phyloP scores from a whole-genome alignment of 2,113 vertebrate genomes.

The Andinoacara biseriatus region DNA sequence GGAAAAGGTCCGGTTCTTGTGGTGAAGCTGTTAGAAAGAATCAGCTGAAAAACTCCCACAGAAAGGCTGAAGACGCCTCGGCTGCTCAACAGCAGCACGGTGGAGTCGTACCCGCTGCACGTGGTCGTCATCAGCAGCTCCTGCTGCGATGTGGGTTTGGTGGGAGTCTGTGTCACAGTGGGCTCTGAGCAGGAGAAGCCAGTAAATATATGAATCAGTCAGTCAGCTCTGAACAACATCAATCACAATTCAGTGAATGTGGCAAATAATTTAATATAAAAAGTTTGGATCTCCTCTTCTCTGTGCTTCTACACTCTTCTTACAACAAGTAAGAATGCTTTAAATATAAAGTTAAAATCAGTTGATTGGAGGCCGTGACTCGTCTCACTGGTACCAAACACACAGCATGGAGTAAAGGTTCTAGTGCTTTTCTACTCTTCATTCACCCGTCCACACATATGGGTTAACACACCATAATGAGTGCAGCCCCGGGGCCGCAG shows the following conservation, averaged over 20 bases:
- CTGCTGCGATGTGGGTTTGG: background rate
- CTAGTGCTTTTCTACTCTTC: no score
- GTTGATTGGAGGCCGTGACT: background rate
- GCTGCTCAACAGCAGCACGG: background rate
- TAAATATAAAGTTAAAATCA: background rate
- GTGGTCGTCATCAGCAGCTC: no score
- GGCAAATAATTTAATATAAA: background rate
- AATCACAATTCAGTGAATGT: background rate
- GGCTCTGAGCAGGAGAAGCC: background rate
- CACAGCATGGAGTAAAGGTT: no score
- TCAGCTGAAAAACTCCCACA: background rate
- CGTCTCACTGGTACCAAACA: background rate
- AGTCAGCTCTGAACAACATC: background rate
- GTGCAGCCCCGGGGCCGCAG: fast-evolving
- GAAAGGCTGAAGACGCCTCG: background rate
- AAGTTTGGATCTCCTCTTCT: background rate
- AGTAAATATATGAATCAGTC: background rate
- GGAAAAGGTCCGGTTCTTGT: background rate
- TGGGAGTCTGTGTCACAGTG: background rate
- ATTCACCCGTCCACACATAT: no score
- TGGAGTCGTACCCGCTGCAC: no score
- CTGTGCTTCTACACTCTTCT: background rate
- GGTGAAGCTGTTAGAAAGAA: background rate
- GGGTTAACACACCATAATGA: no score
- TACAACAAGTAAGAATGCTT: background rate